Evolutionary conservation across 2,797 vertebrate species (phyloP).

Genomic region (Macrochelys suwanniensis): DNA sequence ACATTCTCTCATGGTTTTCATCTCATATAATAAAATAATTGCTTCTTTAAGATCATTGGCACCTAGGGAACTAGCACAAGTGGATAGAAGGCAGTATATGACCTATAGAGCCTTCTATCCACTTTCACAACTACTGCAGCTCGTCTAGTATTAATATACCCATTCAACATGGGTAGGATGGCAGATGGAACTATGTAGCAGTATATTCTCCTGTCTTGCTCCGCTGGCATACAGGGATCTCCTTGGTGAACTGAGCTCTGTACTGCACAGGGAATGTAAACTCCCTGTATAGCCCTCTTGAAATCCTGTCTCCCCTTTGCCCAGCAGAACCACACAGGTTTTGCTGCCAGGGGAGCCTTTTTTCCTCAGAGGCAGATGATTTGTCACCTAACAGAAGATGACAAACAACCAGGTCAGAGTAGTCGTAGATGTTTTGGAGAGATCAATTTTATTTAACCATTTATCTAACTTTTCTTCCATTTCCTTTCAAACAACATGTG

Average conservation of each 20-base stretch:
- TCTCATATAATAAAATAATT: background rate
- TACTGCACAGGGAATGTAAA: background rate
- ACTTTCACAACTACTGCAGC: background rate
- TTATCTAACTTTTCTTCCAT: background rate
- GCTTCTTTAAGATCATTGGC: background rate
- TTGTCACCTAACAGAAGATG: background rate
- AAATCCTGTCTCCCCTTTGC: background rate
- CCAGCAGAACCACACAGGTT: accelerated
- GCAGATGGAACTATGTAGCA: background rate
- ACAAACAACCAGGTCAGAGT: accelerated
- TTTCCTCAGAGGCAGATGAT: background rate
- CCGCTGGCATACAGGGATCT: accelerated
- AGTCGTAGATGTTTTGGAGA: background rate
- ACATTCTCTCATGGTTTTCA: background rate
- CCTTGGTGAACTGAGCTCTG: background rate
- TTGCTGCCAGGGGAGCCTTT: background rate
- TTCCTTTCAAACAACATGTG: accelerated
- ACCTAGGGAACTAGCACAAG: background rate
- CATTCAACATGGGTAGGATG: background rate
- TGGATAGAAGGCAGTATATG: background rate
- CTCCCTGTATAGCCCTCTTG: accelerated
- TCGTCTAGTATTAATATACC: background rate
- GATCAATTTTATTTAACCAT: background rate
- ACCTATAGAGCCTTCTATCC: background rate
- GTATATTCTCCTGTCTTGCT: background rate